Evolutionary conservation across 2,113 vertebrate genomes (phyloP), one percentile per base, ranked within the genome.

Genomic region (Vidua macroura): DNA sequence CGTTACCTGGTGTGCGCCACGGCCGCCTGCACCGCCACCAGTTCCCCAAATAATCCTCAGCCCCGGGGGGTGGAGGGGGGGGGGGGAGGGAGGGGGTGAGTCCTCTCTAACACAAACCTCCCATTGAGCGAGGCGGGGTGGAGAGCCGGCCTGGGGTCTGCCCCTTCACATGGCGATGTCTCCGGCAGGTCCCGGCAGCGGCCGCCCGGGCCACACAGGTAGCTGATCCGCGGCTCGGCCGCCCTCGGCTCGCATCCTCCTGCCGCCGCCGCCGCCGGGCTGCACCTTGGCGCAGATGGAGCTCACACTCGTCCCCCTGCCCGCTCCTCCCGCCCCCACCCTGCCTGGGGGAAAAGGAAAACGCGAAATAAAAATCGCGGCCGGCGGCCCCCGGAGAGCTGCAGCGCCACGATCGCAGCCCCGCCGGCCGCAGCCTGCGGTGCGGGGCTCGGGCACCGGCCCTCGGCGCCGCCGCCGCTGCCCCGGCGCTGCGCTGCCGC

Each of bases 191-290:
- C 93, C 48, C 90, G 46, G 81, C 69, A 74, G 93, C 94, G 94
- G 96, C 96, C 89, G 95, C 94, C 97, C 78, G 98, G 99, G 98
- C 99, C 99, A 99, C 99, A 99, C 99, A 99, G 99, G 99, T 99
- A 99, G 22, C 88, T 91, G 62, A 74, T 70, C 62, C 55, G 64
- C 73, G n/a, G 67, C 79, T 83, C 69, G 68, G 84, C 95, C 97
- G 97, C 95, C 88, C 97, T 86, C 95, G 92, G 94, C 96, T 97
- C 97, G 98, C 98, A 98, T 98, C 97, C 96, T 97, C 97, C 95
- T 90, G 41, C 63, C 41, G 63, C 63, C 62, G 70, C 23, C 55
- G 89, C 76, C 95, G 73, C 72, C 73, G 67, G 59, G 79, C 92
- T 88, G 95, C 95, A 69, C 92, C 91, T 88, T 30, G n/a, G 27